Conservation (phyloP, 2,888 invertebrate genomes). For the Xestia ashworthii region DNA sequence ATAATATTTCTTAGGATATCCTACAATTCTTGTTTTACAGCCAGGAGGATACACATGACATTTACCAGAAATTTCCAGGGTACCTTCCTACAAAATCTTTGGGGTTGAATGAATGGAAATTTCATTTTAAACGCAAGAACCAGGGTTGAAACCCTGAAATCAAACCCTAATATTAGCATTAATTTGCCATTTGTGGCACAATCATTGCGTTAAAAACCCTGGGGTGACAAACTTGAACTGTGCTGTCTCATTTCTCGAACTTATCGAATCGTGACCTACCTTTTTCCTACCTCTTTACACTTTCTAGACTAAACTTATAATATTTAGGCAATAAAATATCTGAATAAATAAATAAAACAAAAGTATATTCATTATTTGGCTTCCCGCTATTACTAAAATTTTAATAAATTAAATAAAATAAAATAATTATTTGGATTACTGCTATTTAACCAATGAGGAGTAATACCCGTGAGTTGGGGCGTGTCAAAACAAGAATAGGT, state of each 20-base stretch:
- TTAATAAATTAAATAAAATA: conserved; percentile 23
- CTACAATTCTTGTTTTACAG: neutral
- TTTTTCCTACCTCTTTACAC: neutral
- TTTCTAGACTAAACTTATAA: conserved; percentile 10
- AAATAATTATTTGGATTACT: conserved; percentile 17
- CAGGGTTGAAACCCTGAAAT: neutral
- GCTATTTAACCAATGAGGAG: conserved; percentile 32
- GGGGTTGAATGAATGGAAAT: neutral
- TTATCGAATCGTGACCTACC: neutral
- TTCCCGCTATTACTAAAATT: neutral
- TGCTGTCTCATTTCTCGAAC: neutral
- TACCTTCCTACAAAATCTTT: neutral
- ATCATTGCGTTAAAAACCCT: neutral
- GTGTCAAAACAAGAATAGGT: neutral
- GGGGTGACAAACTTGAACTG: neutral
- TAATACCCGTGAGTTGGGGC: neutral
- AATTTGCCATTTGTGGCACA: neutral
- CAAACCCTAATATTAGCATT: neutral
- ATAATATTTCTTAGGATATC: neutral
- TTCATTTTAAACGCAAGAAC: neutral
- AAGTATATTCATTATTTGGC: conserved; percentile 13
- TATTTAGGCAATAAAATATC: conserved; percentile 16
- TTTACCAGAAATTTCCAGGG: neutral
- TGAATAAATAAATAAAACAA: conserved; percentile 22
- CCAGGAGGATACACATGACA: neutral